phyloP scores from a whole-genome alignment of 2,113 vertebrate species.

The Pithys albifrons region DNA sequence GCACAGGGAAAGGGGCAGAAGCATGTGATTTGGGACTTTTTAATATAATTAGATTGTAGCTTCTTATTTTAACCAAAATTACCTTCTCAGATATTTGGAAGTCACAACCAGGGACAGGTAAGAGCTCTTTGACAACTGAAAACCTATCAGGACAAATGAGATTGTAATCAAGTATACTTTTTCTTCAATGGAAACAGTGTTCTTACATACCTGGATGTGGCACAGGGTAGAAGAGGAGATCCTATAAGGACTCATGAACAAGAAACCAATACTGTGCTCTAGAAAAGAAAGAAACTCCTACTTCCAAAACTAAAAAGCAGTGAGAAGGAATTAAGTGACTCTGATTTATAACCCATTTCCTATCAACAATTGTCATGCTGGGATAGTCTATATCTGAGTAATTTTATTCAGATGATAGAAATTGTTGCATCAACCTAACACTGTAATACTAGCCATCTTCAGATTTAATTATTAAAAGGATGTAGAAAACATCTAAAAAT shows the following conservation, averaged over 20 bases:
- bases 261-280: not conserved
- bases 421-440: not conserved
- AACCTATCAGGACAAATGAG: not conserved
- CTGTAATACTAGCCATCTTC: not conserved
- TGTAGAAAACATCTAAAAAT: not conserved
- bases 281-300: not conserved
- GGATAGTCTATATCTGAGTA: not conserved
- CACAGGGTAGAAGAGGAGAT: not conserved
- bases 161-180: not conserved
- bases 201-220: not conserved
- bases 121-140: not conserved
- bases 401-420: not conserved
- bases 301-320: rapidly evolving
- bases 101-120: not conserved
- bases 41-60: not conserved
- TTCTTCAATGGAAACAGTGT: not conserved
- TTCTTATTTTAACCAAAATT: not conserved
- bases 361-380: not conserved
- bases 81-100: not conserved
- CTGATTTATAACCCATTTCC: not conserved
- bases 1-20: not conserved
- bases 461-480: not conserved
- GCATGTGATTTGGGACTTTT: not conserved
- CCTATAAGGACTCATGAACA: not conserved
- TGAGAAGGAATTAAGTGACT: not conserved